Evolutionary conservation across 2,797 vertebrate genomes (phyloP), one percentile per base, ranked within the genome.

Genomic region (Cuniculus paca): DNA sequence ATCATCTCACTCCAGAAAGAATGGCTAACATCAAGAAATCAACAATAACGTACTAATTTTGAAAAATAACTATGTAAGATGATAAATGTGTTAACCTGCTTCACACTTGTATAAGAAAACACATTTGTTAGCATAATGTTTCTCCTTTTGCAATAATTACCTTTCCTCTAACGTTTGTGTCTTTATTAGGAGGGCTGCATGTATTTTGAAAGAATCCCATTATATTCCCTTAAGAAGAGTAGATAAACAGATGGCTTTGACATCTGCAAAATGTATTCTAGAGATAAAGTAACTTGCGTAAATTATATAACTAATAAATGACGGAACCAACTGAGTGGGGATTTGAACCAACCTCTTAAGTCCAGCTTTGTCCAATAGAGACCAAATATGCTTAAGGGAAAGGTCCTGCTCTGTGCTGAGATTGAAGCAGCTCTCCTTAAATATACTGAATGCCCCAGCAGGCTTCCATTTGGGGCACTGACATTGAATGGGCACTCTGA

Each of bases 181-280:
- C 88, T 61, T 94, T 79, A 79, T 74, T 77, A 82, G 75, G 50
- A 90, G 63, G 63, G n/a, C 72, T 95, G 79, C 54, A 5, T 65
- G 28, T 50, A 4, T 74, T 80, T 60, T 79, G 82, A 81, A 95
- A 72, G 61, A 56, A 90, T 72, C 65, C n/a, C 42, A 31, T 88
- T 80, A 28, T 79, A 83, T 90, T 90, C 56, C 56, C n/a, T 72
- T 50, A 65, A 93, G 86, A 61, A 78, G 63, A 54, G 24, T 36
- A 31, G 50, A 56, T 5, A 26, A 90, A 60, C 78, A 93, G 93
- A 88, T 88, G 82, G 50, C 45, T 80, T 91, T 79, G 60, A 68
- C 87, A 85, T 70, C 56, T 75, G 74, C n/a, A 61, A 28, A 60
- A 42, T 9, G 6, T 50, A 39, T 85, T 79, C 58, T 56, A 60